A percentile compares a stretch with the other conserved stretches of the same genome.
Evolutionary conservation across 2,113 vertebrate species (phyloP).

Genomic region (Noturus placidus): DNA sequence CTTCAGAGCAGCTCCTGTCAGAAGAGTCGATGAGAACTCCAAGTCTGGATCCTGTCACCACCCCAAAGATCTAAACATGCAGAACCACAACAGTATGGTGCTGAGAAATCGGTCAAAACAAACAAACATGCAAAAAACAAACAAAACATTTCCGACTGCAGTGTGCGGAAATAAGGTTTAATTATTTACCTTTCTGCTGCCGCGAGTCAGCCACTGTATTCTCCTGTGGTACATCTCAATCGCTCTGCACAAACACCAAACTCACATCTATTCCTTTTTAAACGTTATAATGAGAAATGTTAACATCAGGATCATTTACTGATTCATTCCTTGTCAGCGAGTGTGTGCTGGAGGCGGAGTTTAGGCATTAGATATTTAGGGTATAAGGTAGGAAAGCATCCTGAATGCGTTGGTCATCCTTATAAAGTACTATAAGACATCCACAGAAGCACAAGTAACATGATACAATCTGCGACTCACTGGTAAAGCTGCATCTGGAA

Average conservation of each 20-base stretch:
- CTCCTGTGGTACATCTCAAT: conserved; percentile 71
- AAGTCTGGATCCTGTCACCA: conserved; percentile 71
- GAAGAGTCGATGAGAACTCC: conserved; percentile 73
- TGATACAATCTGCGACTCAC: conserved; percentile 63
- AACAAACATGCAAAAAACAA: not conserved
- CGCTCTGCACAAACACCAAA: conserved; percentile 61
- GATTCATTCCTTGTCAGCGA: not conserved
- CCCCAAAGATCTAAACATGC: conserved; percentile 73
- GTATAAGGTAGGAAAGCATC: no score
- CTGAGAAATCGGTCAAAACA: conserved; percentile 39
- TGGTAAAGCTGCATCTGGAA: conserved; percentile 71
- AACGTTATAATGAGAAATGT: not conserved
- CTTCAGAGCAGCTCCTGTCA: conserved; percentile 51
- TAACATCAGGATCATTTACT: not conserved
- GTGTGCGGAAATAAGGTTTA: not conserved
- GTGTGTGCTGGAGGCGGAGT: not conserved
- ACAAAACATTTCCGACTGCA: not conserved
- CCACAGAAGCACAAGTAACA: not conserved
- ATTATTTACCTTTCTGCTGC: conserved; percentile 76
- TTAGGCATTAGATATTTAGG: no score
- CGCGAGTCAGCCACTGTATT: conserved; percentile 74
- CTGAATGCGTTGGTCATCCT: no score
- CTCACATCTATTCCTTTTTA: not conserved
- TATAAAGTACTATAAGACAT: not conserved
- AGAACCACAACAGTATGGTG: not conserved